A percentile compares a stretch with the other conserved stretches of the same genome.
phyloP scores from a whole-genome alignment of 2,113 vertebrate genomes.

The Phycodurus eques region DNA sequence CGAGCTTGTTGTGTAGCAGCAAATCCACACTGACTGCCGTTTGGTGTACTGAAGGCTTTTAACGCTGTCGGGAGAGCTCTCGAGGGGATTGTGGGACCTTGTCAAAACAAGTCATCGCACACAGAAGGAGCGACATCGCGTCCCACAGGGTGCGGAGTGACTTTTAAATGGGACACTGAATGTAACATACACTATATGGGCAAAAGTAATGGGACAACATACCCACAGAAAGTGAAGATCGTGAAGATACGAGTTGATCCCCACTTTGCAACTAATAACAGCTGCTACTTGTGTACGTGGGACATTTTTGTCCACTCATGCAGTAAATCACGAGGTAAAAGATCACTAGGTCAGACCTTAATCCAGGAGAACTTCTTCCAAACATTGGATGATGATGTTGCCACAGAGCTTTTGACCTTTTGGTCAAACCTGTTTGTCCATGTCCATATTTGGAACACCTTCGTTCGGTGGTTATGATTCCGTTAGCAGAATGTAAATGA shows the following conservation, averaged over 20 bases:
- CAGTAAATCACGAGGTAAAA: not conserved
- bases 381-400: too few relatives aligned
- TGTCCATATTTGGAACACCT: conserved; percentile 4
- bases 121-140: conserved; percentile 4
- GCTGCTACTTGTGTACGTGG: not conserved
- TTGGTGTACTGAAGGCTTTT: conserved; percentile 39
- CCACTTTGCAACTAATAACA: not conserved
- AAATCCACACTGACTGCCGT: conserved; percentile 29
- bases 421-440: not conserved
- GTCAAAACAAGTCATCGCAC: conserved; percentile 27
- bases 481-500: conserved; percentile 16
- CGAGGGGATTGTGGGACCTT: conserved; percentile 37
- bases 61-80: conserved; percentile 27
- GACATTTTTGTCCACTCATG: not conserved
- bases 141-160: not conserved
- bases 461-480: conserved; percentile 5
- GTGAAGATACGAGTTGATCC: not conserved
- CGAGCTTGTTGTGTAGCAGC: conserved; percentile 28
- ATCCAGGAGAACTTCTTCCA: not conserved
- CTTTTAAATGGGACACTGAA: not conserved
- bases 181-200: not conserved
- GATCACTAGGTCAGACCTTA: not conserved
- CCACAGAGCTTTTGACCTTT: not conserved
- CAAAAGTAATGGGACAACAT: not conserved
- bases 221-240: not conserved